Base-by-base conservation (phyloP, 2,888 invertebrate species). In the Erpobdella octoculata region DNA sequence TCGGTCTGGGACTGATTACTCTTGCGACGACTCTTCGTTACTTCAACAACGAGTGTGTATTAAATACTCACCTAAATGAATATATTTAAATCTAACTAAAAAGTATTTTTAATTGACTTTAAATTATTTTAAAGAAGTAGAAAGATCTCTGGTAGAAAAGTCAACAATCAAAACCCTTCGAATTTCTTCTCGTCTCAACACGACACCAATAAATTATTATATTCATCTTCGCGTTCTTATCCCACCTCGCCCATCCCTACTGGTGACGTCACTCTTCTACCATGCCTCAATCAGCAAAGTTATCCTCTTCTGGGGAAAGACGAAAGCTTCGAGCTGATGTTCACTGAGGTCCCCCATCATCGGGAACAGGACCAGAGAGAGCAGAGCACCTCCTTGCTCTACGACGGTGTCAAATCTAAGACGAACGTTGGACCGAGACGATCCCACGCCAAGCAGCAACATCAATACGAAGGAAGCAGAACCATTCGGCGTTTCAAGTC, bases 1-100 rank as follows among this genome's bases (percentile, higher is more conserved):
- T 75, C 9, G 74, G 73, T 15, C 59, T 74, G n/a, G 75, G 75
- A 21, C 72, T 75, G 36, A 67, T 75, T 37, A 75, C 73, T 70
- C 65, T 75, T 35, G 73, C 74, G 15, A 59, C 71, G n/a, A 73
- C 73, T 3, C 71, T 75, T 25, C 71, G 68, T 41, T 75, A 75
- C 66, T 64, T 75, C 68, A 70, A 53, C 53, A n/a, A n/a, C n/a
- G n/a, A n/a, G n/a, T n/a, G n/a, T n/a, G n/a, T n/a, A n/a, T n/a
- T n/a, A n/a, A n/a, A n/a, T n/a, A n/a, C n/a, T n/a, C n/a, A n/a
- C n/a, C n/a, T n/a, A n/a, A n/a, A n/a, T n/a, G n/a, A n/a, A n/a
- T n/a, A n/a, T n/a, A n/a, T n/a, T n/a, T n/a, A n/a, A n/a, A n/a
- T n/a, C n/a, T n/a, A n/a, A n/a, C n/a, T n/a, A n/a, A n/a, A n/a